Conservation (phyloP, 2,113 vertebrate species). For the Hydrochoerus hydrochaeris region DNA sequence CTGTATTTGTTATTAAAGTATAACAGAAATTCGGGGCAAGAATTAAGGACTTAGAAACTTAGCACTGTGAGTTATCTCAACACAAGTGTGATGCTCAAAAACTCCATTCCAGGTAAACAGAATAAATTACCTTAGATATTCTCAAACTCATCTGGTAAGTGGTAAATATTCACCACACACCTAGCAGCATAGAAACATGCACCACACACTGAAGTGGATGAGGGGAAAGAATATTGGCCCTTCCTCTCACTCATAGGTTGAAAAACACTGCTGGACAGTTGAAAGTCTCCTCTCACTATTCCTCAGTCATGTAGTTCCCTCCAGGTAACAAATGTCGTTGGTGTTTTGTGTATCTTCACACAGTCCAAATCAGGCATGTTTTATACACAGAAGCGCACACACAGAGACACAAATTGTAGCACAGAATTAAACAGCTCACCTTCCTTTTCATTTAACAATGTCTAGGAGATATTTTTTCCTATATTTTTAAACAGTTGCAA, state of each 20-base stretch:
- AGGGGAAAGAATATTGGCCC: neutral
- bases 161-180: neutral
- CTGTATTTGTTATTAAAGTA: neutral
- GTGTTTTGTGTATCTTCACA: neutral
- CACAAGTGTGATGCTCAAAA: neutral
- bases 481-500: neutral
- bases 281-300: neutral
- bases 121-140: neutral
- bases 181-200: neutral
- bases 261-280: neutral
- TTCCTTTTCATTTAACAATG: conserved; percentile 25
- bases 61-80: neutral
- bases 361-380: neutral
- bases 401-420: neutral
- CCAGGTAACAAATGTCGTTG: neutral
- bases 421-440: neutral
- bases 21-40: neutral
- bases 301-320: neutral
- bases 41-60: neutral
- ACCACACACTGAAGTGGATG: neutral
- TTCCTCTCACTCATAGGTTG: neutral
- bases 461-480: neutral
- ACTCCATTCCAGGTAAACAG: neutral
- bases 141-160: neutral
- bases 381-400: neutral